Evolutionary conservation across 2,888 invertebrate species (phyloP), one percentile per base, ranked within the genome.

Genomic region (Drosophila algonquin): DNA sequence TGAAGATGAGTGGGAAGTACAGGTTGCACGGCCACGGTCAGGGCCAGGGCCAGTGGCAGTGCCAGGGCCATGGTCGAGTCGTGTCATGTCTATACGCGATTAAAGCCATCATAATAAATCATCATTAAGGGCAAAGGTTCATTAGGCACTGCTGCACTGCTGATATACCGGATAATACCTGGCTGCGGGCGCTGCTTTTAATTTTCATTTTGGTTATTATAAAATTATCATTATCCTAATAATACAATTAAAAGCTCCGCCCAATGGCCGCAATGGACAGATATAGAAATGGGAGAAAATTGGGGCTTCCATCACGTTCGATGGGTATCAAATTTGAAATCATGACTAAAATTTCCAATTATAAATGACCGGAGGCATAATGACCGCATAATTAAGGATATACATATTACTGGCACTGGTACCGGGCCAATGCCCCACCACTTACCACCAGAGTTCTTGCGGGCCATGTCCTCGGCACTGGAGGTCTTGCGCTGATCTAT

Each of bases 401-500:
- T 18, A 40, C 21, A 40, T 14, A 40, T 9, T 32, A 30, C 32
- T 18, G 14, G 7, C 7, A n/a, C 8, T 21, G 21, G 21, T 3
- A 21, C 21, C 3, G 21, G 21, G 18, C 5, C 8, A 16, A 2
- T 1, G 10, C 6, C 18, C 1, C 45, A 35, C 2, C 14, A 87
- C 91, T 90, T 93, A 94, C 96, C 95, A 89, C 95, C 95, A 9
- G 97, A 97, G 91, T 96, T 97, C 91, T 97, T 97, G 86, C 97
- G 94, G 24, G 96, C 97, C 96, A 98, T 97, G 89, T 97, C 97
- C 91, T 97, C 97, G 7, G 97, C 97, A 84, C 97, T 97, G 52
- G 97, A 97, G 2, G 97, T 97, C 92, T 97, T 97, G 79, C 97
- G 94, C 89, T 96, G 96, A 89, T 97, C 97, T 73, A 97, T 95